Base-by-base conservation (phyloP, 2,888 invertebrate species). In the Eubasilissa splendida region DNA sequence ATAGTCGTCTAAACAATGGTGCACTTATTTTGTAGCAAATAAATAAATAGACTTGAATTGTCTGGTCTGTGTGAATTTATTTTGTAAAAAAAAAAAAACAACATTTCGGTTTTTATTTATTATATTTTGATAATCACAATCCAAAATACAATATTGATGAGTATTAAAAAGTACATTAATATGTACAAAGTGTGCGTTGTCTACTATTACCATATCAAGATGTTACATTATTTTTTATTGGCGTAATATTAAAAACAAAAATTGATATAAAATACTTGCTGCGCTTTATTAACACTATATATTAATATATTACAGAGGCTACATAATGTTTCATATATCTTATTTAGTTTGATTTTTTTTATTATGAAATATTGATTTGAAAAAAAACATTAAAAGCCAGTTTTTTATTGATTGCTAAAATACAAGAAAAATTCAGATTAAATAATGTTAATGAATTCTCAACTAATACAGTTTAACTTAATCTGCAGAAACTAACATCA, bases 121-220 rank as follows among this genome's bases (percentile, higher is more conserved):
- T 73, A 73, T 73, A 73, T 73, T 73, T 73, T 42, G 42, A 73
- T 77, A 68, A 42, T 59, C 52, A 68, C 52, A 58, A 68, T 77
- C 59, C 65, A 79, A 42, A 79, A 66, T 75, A 75, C 60, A 68
- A 65, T 75, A 66, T 42, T 54, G 50, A 52, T 68, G 79, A 79
- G 75, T 79, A 79, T 79, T 79, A 58, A 79, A 79, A 79, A 79
- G 75, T 79, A 75, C 66, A 58, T 54, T 65, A 63, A 33, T 79
- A 79, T 79, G 79, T 75, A 79, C 79, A 79, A 75, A 77, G 75
- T 75, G 79, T 79, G 79, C 79, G 75, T 75, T 79, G 42, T 42
- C 42, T 42, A 42, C 42, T 42, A 42, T 42, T 42, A 42, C 42
- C 42, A 42, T 42, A 5, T 42, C 42, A 73, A 73, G 52, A 71